Conservation (phyloP, 2,113 vertebrate genomes). For the Spea multiplicata region DNA sequence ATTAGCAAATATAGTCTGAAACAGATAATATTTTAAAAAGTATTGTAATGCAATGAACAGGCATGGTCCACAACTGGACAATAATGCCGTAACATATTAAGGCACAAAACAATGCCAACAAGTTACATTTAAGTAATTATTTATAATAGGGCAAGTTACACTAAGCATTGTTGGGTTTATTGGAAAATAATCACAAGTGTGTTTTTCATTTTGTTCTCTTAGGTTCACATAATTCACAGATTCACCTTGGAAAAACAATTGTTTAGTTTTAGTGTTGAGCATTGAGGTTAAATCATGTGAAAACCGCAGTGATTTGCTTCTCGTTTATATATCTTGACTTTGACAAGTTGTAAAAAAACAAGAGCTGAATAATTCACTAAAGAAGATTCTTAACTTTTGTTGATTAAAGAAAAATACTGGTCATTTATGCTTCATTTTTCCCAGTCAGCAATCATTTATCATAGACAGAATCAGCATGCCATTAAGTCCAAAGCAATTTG, state of each 20-base stretch:
- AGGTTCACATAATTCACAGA: background rate
- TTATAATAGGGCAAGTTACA: no score
- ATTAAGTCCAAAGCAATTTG: constrained; percentile 44
- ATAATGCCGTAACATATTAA: no score
- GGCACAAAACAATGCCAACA: no score
- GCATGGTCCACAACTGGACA: no score
- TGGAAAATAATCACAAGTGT: no score
- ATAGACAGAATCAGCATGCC: constrained; percentile 40
- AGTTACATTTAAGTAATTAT: no score
- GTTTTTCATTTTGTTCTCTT: background rate
- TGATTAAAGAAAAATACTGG: constrained; percentile 45
- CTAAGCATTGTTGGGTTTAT: no score
- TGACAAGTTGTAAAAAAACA: constrained; percentile 32
- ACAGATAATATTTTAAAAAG: no score
- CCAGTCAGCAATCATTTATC: constrained; percentile 47
- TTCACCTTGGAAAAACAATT: constrained; percentile 24
- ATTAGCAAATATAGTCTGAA: no score
- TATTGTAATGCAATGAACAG: no score
- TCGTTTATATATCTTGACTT: constrained; percentile 40
- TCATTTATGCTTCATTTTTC: constrained; percentile 43
- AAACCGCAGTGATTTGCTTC: constrained; percentile 39
- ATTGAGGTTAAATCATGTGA: constrained; percentile 29
- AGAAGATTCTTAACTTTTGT: constrained; percentile 39
- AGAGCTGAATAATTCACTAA: constrained; percentile 38
- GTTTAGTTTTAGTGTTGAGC: background rate